phyloP scores from a whole-genome alignment of 2,888 invertebrate genomes.

The Aphodius sticticus region DNA sequence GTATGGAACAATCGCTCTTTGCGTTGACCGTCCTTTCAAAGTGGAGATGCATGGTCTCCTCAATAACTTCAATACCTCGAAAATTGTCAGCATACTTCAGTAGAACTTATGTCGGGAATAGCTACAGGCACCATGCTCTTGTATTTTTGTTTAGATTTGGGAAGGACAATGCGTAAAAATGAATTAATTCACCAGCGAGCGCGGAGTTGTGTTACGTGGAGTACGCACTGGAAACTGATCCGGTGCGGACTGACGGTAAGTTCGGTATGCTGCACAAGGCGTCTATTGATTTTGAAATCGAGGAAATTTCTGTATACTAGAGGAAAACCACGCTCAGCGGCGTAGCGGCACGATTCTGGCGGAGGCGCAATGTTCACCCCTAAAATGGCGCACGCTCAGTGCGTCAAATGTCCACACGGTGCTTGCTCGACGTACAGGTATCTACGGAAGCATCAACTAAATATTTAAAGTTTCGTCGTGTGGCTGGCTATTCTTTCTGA shows the following conservation, averaged over 20 bases:
- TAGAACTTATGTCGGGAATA: slow-evolving; percentile 10
- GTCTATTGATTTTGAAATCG: slow-evolving; percentile 55
- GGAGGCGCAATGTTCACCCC: slow-evolving; percentile 45
- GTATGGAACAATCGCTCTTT: slow-evolving; percentile 93
- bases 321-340: slow-evolving; percentile 41
- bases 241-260: slow-evolving; percentile 21
- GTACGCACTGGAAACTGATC: not conserved
- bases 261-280: slow-evolving; percentile 44
- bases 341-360: slow-evolving; percentile 41
- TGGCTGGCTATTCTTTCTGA: not conserved
- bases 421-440: not conserved
- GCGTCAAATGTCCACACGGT: not conserved
- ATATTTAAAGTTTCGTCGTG: not conserved
- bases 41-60: slow-evolving; percentile 85
- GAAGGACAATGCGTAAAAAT: not conserved
- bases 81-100: slow-evolving; percentile 32
- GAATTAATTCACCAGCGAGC: not conserved
- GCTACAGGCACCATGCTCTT: not conserved
- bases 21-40: slow-evolving; percentile 94
- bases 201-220: not conserved
- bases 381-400: slow-evolving; percentile 37
- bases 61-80: not conserved
- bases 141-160: not conserved
- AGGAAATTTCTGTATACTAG: slow-evolving; percentile 46
- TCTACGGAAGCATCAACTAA: not conserved